Percentiles rank a stretch among this genome's conserved stretches.
Evolutionary conservation across 1,140 invertebrate species (phyloP).

Genomic region (Caligus rogercresseyi): DNA sequence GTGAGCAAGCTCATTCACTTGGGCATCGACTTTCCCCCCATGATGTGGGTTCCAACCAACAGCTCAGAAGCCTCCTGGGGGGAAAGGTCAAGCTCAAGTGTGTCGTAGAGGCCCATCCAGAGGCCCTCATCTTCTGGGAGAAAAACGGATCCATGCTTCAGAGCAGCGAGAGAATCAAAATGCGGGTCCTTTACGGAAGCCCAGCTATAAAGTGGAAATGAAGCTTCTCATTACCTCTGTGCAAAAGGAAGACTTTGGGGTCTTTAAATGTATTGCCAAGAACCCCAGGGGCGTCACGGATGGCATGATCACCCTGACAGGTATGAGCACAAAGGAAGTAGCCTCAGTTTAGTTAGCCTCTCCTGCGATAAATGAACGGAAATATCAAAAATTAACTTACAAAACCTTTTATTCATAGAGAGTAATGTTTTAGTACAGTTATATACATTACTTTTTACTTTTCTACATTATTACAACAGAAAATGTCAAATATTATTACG

Average conservation of each 20-base stretch:
- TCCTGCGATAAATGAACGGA: too few species aligned
- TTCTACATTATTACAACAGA: too few species aligned
- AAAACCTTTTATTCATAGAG: too few species aligned
- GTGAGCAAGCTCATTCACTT: conserved; percentile 71
- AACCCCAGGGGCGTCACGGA: conserved; percentile 80
- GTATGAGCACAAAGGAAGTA: too few species aligned
- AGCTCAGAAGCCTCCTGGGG: conserved; percentile 58
- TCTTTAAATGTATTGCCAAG: conserved; percentile 79
- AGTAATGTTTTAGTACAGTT: too few species aligned
- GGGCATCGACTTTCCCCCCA: conserved; percentile 69
- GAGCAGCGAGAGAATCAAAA: conserved; percentile 38
- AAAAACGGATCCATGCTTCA: conserved; percentile 16
- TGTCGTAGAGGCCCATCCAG: conserved; percentile 71
- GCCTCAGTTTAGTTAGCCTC: too few species aligned
- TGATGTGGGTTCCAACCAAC: conserved; percentile 76
- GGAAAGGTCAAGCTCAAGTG: conserved; percentile 68
- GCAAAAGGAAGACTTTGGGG: conserved; percentile 49
- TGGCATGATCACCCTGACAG: conserved; percentile 45
- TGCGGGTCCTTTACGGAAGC: conserved; percentile 60
- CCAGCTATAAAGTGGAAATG: conserved; percentile 44
- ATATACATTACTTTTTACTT: too few species aligned
- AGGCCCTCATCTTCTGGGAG: conserved; percentile 70
- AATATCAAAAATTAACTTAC: too few species aligned
- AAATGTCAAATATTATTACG: too few species aligned
- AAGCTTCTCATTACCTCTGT: conserved; percentile 26